Conservation (phyloP, 1,140 invertebrate species). For the Nixonia krombeini region DNA sequence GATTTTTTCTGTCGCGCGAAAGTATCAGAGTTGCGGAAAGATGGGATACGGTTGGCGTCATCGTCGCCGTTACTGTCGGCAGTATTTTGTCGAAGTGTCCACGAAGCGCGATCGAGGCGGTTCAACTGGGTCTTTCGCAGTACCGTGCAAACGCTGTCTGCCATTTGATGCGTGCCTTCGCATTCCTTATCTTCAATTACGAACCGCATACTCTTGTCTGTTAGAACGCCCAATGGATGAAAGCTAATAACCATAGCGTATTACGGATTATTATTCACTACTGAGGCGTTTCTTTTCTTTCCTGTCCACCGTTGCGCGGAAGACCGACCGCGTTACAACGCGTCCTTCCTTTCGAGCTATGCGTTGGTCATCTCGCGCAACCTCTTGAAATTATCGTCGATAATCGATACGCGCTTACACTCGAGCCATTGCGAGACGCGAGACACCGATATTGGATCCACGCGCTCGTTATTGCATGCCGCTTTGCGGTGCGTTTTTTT, state of each 20-base stretch:
- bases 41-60: too few relatives aligned
- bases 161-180: conserved; percentile 60
- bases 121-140: background rate
- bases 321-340: conserved; percentile 23
- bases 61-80: too few relatives aligned
- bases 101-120: too few relatives aligned
- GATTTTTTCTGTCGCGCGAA: too few relatives aligned
- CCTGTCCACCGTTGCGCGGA: conserved; percentile 11
- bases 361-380: conserved; percentile 7
- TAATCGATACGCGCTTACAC: conserved; percentile 24
- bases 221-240: conserved; percentile 51
- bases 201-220: conserved; percentile 51
- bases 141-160: conserved; percentile 23
- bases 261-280: conserved; percentile 47
- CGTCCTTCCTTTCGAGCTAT: conserved; percentile 15
- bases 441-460: conserved; percentile 39
- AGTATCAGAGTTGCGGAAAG: too few relatives aligned
- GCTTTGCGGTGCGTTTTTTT: conserved; percentile 30
- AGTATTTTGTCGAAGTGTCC: too few relatives aligned
- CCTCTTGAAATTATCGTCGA: conserved; percentile 9
- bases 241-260: conserved; percentile 26
- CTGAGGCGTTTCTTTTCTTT: conserved; percentile 33
- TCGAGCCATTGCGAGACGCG: conserved; percentile 15
- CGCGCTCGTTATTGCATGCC: conserved; percentile 13
- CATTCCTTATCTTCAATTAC: conserved; percentile 63